Base-by-base conservation (phyloP, 2,113 vertebrate genomes). In the Oryzias celebensis region DNA sequence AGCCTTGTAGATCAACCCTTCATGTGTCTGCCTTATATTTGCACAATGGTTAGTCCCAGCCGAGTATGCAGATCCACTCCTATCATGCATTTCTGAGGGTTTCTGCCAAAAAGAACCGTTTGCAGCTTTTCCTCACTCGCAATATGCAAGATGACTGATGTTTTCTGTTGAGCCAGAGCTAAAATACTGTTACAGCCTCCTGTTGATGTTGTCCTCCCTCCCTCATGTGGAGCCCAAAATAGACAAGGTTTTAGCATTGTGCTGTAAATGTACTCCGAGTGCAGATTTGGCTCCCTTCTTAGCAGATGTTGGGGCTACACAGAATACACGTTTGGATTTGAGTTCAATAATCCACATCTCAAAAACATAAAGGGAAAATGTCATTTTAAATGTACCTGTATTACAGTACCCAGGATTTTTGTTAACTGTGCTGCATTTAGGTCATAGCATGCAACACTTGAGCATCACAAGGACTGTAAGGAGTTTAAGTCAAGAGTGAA, bases 1-100 rank as follows among this genome's bases (percentile, higher is more conserved):
- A 65, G 89, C 91, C 93, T 92, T 87, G 90, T 93, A 91, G 80
- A 79, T 82, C 84, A 81, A 87, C 93, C 94, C 94, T 95, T 90
- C 91, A 92, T 95, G 92, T 94, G 93, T 88, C 91, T 95, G 97
- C 97, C 97, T 99, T 98, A 97, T 91, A 86, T 89, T 91, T 88
- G 94, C 96, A 95, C 95, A 95, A 92, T 88, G 89, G 90, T 93
- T 91, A 90, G 91, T 94, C 92, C 88, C 94, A 91, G 91, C 91
- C 90, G 83, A 68, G 89, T 65, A 87, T 91, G 64, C 57, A 69
- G 45, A 88, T 76, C 82, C 92, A 89, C 83, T 91, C 93, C 88
- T 83, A 83, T 89, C 83, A 62, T 91, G 90, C 76, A 36, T 90
- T 86, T 88, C 55, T 65, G 51, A 88, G 36, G 36, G 36, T 36